These are phyloP conservation scores for Falco cherrug DNA, from an alignment of 2,797 vertebrate species.

Conservation along the genomic window DNA sequence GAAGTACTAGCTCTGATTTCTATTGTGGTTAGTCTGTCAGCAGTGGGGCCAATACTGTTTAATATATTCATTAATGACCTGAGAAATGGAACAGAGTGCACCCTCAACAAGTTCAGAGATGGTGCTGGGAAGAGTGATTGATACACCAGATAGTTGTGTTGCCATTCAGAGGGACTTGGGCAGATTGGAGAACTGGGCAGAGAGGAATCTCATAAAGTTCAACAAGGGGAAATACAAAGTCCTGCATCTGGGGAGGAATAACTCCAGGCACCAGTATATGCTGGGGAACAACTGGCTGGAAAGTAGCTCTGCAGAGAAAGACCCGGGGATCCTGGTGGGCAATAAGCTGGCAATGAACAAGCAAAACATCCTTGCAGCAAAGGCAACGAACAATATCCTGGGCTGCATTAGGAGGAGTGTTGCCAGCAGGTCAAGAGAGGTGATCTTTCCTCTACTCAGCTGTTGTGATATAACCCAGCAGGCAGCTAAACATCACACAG, in stretches of 20 bases:
- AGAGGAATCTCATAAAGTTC: background rate
- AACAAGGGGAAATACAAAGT: too few relatives aligned
- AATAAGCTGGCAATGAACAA: background rate
- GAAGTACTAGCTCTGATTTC: background rate
- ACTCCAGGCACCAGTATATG: too few relatives aligned
- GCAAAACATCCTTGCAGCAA: rapidly evolving
- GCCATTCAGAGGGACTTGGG: background rate
- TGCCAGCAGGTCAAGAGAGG: too few relatives aligned
- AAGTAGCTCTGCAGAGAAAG: background rate
- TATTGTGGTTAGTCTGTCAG: background rate
- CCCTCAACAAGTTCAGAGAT: background rate
- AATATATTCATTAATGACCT: background rate
- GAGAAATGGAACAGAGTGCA: background rate
- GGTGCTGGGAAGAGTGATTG: background rate
- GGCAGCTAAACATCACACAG: too few relatives aligned
- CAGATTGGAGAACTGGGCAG: background rate
- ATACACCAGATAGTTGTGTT: background rate
- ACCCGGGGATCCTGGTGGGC: background rate
- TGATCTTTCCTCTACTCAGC: too few relatives aligned
- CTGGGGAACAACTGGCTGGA: background rate
- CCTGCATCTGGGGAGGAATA: too few relatives aligned
- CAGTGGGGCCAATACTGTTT: background rate
- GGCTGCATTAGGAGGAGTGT: too few relatives aligned
- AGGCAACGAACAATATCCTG: too few relatives aligned
- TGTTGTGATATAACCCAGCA: too few relatives aligned